phyloP scores from a whole-genome alignment of 2,888 invertebrate species.

The Ryuthela nishihirai region DNA sequence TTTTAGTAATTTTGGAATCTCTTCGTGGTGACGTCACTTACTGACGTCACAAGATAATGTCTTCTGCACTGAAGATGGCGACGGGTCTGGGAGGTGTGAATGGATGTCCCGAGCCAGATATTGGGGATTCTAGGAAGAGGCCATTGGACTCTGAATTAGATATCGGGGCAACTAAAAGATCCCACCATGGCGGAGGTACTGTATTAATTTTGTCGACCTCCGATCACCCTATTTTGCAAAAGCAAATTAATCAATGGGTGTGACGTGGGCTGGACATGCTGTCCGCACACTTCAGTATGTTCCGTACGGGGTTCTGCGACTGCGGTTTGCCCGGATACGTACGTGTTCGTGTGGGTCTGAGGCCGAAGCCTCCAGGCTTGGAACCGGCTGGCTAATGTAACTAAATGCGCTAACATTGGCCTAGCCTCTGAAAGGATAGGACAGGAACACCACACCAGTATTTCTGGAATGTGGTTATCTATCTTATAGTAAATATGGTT shows the following conservation, averaged over 20 bases:
- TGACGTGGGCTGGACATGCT: slow-evolving; percentile 34
- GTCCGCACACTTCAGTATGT: slow-evolving; percentile 24
- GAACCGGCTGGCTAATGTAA: slow-evolving; percentile 29
- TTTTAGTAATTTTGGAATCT: too few species aligned
- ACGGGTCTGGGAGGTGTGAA: slow-evolving; percentile 23
- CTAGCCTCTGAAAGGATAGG: slow-evolving; percentile 10
- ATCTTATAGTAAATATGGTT: slow-evolving; percentile 9
- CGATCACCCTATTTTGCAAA: slow-evolving; percentile 15
- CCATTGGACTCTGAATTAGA: slow-evolving; percentile 24
- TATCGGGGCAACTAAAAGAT: slow-evolving; percentile 27
- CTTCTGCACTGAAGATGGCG: slow-evolving; percentile 38
- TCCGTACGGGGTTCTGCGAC: slow-evolving; percentile 35
- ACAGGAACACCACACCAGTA: slow-evolving; percentile 15
- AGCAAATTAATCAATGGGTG: slow-evolving; percentile 36
- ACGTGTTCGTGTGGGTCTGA: slow-evolving; percentile 30
- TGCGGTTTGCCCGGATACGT: slow-evolving; percentile 33
- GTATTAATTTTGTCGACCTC: slow-evolving; percentile 33
- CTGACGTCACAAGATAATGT: slow-evolving; percentile 21
- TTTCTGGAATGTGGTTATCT: slow-evolving; percentile 10
- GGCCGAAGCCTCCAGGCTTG: slow-evolving; percentile 25
- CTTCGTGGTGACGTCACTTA: too few species aligned
- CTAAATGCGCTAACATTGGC: slow-evolving; percentile 2
- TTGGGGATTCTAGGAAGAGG: slow-evolving; percentile 41
- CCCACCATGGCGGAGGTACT: slow-evolving; percentile 34
- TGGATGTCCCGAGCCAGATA: slow-evolving; percentile 17